These are phyloP conservation scores for Lepilemur septentrionalis DNA, from an alignment of 2,797 vertebrate species.

Conservation along the genomic window DNA sequence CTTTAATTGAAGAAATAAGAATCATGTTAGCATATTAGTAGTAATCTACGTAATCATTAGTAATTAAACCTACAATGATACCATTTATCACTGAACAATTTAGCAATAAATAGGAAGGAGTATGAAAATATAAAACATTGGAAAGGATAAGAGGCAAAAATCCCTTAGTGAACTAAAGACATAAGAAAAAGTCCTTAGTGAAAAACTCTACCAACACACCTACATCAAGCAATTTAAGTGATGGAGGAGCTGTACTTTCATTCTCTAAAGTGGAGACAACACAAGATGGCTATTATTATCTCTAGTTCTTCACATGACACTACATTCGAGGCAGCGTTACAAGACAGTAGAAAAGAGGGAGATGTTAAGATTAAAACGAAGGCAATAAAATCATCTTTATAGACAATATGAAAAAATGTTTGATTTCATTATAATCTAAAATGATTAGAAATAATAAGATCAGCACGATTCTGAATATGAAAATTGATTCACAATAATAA, in stretches of 20 bases:
- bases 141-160: background rate
- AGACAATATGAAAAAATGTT: background rate
- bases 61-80: background rate
- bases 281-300: background rate
- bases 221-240: background rate
- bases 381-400: background rate
- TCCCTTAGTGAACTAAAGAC: background rate
- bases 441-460: background rate
- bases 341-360: background rate
- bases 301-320: background rate
- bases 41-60: background rate
- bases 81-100: background rate
- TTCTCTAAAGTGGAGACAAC: background rate
- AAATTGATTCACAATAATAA: conserved; percentile 3
- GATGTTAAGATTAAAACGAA: background rate
- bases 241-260: background rate
- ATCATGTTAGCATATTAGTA: background rate
- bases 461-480: background rate
- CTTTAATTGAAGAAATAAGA: background rate
- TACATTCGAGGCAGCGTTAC: background rate
- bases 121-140: background rate
- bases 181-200: background rate
- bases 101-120: background rate
- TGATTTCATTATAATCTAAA: background rate
- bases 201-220: background rate